Conservation (phyloP, 2,888 invertebrate species). For the Stenichneumon culpator region DNA sequence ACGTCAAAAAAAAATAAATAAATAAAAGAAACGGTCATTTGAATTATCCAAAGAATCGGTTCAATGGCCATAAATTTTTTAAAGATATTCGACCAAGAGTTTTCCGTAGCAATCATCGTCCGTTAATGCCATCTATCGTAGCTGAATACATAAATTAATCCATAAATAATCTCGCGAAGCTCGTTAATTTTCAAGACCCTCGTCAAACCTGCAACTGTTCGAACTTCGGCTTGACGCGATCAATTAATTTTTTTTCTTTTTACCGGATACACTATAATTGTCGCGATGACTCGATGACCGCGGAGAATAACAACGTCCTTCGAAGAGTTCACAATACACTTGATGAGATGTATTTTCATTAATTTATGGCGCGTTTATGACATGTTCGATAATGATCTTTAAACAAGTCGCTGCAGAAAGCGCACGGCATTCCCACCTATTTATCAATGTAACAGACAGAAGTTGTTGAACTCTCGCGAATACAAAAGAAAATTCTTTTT, state of each 20-base stretch:
- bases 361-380: background rate
- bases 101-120: background rate
- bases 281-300: slow-evolving; percentile 1
- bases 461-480: background rate
- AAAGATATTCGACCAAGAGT: background rate
- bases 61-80: background rate
- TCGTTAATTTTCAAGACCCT: slow-evolving; percentile 1
- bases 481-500: background rate
- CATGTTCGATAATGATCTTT: background rate
- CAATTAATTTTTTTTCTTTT: slow-evolving; percentile 10
- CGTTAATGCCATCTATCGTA: slow-evolving; percentile 3
- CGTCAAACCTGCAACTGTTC: background rate
- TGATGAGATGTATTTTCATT: background rate
- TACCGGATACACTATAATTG: slow-evolving; percentile 18
- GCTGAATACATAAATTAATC: slow-evolving; percentile 6
- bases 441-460: background rate
- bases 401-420: background rate
- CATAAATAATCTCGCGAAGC: slow-evolving; percentile 1
- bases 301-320: background rate
- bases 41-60: background rate
- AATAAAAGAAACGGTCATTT: background rate
- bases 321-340: background rate
- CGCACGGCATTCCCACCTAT: background rate
- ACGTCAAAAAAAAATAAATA: background rate
- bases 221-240: background rate